Evolutionary conservation across 2,797 vertebrate species (phyloP), one percentile per base, ranked within the genome.

Genomic region (Darevskia mixta): DNA sequence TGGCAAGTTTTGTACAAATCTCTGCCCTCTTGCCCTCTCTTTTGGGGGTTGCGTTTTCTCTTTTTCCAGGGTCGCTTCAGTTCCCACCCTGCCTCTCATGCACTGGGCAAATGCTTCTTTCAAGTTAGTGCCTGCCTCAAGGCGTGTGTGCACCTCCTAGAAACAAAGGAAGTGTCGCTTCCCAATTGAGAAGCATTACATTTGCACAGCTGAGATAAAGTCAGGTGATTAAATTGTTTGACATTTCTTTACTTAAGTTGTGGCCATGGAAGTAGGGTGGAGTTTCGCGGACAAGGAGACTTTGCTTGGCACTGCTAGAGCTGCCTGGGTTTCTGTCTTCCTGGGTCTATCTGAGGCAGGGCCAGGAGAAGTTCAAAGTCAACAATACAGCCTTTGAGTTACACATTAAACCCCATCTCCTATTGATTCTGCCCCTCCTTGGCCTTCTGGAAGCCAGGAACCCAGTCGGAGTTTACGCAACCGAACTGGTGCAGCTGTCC

Each of bases 341-440:
- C 25, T 58, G 43, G 32, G 66, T 35, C 17, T n/a, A 41, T n/a
- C 75, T 66, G 32, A 8, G 25, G 41, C n/a, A 10, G 8, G 75
- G 29, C 45, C 41, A 15, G 27, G 1, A n/a, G 43, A 13, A 80
- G 86, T 84, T 87, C 89, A 90, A 67, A 84, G 86, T 87, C 89
- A 87, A 80, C 77, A 41, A 27, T 77, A 15, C 61, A 41, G 23
- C 71, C 71, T 55, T 84, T 43, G 15, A 0, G 89, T 87, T 90
- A 90, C 76, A 84, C 20, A 90, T 90, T 90, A 90, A 90, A 76
- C 86, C 43, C 43, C 25, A 3, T 41, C 69, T 76, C 61, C 35
- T 84, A 80, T 87, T 80, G 81, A 84, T 75, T 80, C 58, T 38
- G 89, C 27, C 58, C 58, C 58, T 49, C 76, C 86, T 69, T 84